A percentile compares a stretch with the other conserved stretches of the same genome.
Conservation (phyloP, 2,113 vertebrate genomes). For the Numida meleagris region DNA sequence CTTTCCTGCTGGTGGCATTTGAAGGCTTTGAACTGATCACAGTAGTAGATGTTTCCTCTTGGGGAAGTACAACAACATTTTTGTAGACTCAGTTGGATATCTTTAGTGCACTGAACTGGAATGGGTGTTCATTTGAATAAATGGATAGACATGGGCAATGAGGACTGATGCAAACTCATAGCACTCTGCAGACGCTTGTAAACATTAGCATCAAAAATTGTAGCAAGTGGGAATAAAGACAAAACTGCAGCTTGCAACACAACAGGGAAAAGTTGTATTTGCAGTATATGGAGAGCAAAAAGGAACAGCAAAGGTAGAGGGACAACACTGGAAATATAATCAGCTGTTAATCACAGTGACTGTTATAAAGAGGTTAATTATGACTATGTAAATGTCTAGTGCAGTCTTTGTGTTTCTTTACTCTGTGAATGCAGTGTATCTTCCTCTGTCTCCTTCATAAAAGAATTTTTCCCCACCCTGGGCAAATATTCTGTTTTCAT, state of each 20-base stretch:
- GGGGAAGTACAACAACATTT: background rate
- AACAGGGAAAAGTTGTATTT: background rate
- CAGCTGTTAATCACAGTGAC: background rate
- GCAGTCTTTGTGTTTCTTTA: background rate
- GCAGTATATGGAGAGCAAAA: background rate
- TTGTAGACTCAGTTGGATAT: background rate
- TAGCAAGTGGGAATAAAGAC: background rate
- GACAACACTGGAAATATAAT: background rate
- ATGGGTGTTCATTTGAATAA: slow-evolving; percentile 19
- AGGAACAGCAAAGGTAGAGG: no score
- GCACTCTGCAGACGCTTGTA: background rate
- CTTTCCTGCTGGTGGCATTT: slow-evolving; percentile 40
- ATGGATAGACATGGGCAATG: background rate
- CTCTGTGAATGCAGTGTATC: background rate
- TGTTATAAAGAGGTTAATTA: background rate
- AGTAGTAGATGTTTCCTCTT: slow-evolving; percentile 28
- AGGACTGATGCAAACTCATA: background rate
- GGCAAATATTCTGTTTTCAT: background rate
- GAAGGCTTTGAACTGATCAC: slow-evolving; percentile 36
- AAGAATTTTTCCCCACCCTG: background rate
- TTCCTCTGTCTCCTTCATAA: background rate
- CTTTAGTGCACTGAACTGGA: background rate
- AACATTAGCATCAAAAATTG: background rate
- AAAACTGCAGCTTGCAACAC: background rate
- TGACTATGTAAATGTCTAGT: background rate